Evolutionary conservation across 2,797 vertebrate genomes (phyloP).

Genomic region (Rhyacichthys aspro): DNA sequence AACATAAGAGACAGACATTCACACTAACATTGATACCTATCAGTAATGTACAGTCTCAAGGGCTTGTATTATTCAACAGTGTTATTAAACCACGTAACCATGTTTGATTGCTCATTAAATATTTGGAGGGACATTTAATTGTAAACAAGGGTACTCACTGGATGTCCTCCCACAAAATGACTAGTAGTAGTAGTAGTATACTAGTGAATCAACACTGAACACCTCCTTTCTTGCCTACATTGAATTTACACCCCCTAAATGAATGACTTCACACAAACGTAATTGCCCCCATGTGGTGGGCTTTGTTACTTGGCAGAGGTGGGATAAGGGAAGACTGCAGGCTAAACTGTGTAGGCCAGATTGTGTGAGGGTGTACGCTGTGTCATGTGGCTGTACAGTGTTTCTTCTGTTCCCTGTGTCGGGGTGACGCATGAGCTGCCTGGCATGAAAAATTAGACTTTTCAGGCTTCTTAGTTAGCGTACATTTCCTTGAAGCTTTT

Average conservation of each 20-base stretch:
- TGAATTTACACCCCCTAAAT: slow-evolving; percentile 14
- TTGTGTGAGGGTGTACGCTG: slow-evolving; percentile 58
- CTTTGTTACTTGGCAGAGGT: slow-evolving; percentile 31
- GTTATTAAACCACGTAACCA: too few species aligned
- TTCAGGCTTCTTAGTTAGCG: neutral
- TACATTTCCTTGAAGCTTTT: neutral
- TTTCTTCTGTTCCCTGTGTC: slow-evolving; percentile 59
- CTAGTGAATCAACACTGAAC: slow-evolving; percentile 28
- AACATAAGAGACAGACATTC: neutral
- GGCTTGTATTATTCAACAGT: too few species aligned
- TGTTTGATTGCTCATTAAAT: too few species aligned
- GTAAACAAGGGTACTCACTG: too few species aligned
- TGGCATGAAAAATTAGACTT: slow-evolving; percentile 18
- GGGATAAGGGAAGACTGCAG: slow-evolving; percentile 27
- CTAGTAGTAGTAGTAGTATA: too few species aligned
- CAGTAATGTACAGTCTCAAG: neutral
- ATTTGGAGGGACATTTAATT: too few species aligned
- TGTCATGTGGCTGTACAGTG: slow-evolving; percentile 63
- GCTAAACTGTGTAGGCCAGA: slow-evolving; percentile 36
- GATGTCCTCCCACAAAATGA: slow-evolving; percentile 3
- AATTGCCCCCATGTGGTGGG: slow-evolving; percentile 41
- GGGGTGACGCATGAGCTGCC: slow-evolving; percentile 26
- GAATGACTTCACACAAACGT: slow-evolving; percentile 36
- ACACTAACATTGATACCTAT: neutral
- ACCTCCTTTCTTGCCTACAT: slow-evolving; percentile 10